Evolutionary conservation across 2,888 invertebrate species (phyloP), one percentile per base, ranked within the genome.

Genomic region (Panopea generosa): DNA sequence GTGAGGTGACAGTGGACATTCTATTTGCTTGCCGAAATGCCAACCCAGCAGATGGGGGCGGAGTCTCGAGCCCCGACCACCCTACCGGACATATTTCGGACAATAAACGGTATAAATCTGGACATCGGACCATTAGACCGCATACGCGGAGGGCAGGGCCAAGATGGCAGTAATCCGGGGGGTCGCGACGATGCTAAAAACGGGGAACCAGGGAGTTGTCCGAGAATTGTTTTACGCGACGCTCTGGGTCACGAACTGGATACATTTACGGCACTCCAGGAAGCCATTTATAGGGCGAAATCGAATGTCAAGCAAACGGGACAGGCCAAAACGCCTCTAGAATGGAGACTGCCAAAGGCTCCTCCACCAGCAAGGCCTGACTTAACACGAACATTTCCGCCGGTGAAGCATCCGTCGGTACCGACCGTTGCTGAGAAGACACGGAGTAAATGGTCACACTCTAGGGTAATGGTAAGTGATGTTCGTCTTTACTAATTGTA

Each of bases 311-410:
- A 70, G 49, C 72, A 74, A 14, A 61, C 84, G 0, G 75, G 77
- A 1, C 68, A 82, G 29, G 81, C 84, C 0, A 66, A 59, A 22
- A 84, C 78, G 2, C 81, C 89, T 0, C 72, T 86, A 16, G 89
- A 91, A 71, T 91, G 91, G 91, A 78, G 91, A 4, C 84, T 91
- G 0, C 90, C 90, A 0, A 87, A 90, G 55, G 89, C 87, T 0
- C 89, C 90, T 0, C 83, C 85, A 9, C 91, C 91, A 1, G 86
- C 90, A 14, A 73, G 86, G 22, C 91, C 91, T 0, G 91, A 91
- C 67, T 86, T 76, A 43, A 86, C 90, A 1, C 79, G 91, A 26
- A 73, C 79, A 0, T 80, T 77, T 7, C 81, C 84, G 7, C 72
- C 83, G 11, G 22, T 71, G 7, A 74, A 73, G 47, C 70, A 77